Base-by-base conservation (phyloP, 2,797 vertebrate genomes). In the Lycodopsis pacificus region DNA sequence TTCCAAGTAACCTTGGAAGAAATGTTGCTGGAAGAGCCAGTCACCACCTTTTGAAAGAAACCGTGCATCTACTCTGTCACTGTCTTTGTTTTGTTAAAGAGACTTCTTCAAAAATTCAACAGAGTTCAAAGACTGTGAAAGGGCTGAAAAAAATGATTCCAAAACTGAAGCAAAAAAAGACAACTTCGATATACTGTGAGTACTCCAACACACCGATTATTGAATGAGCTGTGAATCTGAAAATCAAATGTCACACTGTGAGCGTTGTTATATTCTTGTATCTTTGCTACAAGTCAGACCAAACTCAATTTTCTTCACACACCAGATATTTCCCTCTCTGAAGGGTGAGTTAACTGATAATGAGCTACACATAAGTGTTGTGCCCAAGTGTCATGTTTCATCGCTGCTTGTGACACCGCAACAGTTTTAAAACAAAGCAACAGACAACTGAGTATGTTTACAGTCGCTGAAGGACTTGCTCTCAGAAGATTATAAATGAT, bases 401-500 rank as follows among this genome's bases (percentile, higher is more conserved):
- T 65, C 22, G 48, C 49, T 6, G 30, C 36, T 44, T 57, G 8
- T 69, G 58, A 73, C 40, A 14, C 12, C 8, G n/a, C 10, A 12
- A 40, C 17, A 34, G 10, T 20, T 67, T 32, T 3, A 32, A 51
- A 64, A 56, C 10, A 72, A 22, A 38, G 25, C 11, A 40, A 30
- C n/a, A 46, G 7, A 67, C 8, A 27, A 25, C 51, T 27, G 5
- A 54, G 25, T 27, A 64, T 27, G 40, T 44, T 69, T 73, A 57
- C 71, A 65, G 62, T 76, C 40, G n/a, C 9, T 61, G 34, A 73
- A 59, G 51, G 20, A 67, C 30, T 67, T 71, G 36, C 11, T 81
- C 63, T 68, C 48, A 32, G 49, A 59, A 81, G 77, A 84, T 85
- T 83, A 80, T 59, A 68, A 62, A 81, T 77, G 40, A 88, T 73